Evolutionary conservation across 2,113 vertebrate genomes (phyloP).

Genomic region (Ameiurus melas): DNA sequence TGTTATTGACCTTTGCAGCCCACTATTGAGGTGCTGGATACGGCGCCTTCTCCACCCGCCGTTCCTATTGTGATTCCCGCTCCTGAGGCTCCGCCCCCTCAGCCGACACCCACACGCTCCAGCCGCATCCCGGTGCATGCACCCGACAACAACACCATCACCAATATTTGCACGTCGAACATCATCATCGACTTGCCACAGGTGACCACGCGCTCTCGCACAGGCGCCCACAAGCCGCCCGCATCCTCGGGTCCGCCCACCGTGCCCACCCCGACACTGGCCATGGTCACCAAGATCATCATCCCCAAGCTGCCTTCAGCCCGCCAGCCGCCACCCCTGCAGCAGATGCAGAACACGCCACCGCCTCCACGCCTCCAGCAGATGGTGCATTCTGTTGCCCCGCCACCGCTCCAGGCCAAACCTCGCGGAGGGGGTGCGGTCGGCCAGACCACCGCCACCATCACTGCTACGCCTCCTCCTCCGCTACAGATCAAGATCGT

Average conservation of each 20-base stretch:
- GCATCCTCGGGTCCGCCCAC: conserved; percentile 55
- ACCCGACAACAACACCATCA: conserved; percentile 77
- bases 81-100: neutral
- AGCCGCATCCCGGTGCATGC: conserved; percentile 66
- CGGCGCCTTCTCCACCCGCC: conserved; percentile 63
- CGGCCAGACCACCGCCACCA: conserved; percentile 57
- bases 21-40: conserved; percentile 70
- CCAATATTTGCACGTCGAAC: conserved; percentile 80
- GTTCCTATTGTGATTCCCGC: conserved; percentile 22
- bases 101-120: conserved; percentile 41
- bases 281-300: conserved; percentile 82
- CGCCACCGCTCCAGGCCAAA: conserved; percentile 75
- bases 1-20: conserved; percentile 55
- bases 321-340: conserved; percentile 82
- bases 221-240: conserved; percentile 69
- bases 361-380: conserved; percentile 75
- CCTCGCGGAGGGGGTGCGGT: conserved; percentile 62
- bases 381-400: conserved; percentile 71
- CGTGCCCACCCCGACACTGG: conserved; percentile 42
- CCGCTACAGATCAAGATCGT: conserved; percentile 83
- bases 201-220: conserved; percentile 74
- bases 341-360: conserved; percentile 80
- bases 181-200: conserved; percentile 77
- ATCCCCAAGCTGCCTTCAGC: conserved; percentile 79
- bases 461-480: conserved; percentile 73